phyloP scores from a whole-genome alignment of 2,113 vertebrate species.

The Anguilla rostrata region DNA sequence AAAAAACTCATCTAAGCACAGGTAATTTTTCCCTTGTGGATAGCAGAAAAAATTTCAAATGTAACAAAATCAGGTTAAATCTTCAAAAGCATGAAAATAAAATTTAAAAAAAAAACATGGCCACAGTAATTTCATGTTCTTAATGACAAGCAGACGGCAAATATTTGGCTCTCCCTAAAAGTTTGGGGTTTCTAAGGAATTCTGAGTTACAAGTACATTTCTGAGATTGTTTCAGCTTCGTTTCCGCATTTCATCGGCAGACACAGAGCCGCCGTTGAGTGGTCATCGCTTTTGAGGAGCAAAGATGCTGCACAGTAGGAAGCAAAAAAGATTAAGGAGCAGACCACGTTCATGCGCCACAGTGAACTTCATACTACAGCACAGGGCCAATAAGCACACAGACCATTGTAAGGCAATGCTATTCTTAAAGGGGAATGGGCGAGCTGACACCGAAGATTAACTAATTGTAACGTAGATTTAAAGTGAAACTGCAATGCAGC shows the following conservation, averaged over 20 bases:
- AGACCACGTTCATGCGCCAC: constrained; percentile 35
- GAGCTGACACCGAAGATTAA: constrained; percentile 56
- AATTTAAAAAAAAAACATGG: neutral
- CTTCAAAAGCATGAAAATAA: constrained; percentile 55
- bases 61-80: constrained; percentile 62
- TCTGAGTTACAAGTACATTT: constrained; percentile 22
- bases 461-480: constrained; percentile 53
- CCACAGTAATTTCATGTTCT: neutral
- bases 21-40: constrained; percentile 90
- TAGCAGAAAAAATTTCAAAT: constrained; percentile 64
- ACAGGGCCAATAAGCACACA: constrained; percentile 69
- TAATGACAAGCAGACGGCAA: neutral
- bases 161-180: neutral
- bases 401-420: constrained; percentile 4
- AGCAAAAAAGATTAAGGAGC: constrained; percentile 44
- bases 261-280: neutral
- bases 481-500: constrained; percentile 59
- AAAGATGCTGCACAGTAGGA: constrained; percentile 64
- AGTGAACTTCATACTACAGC: constrained; percentile 58
- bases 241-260: neutral
- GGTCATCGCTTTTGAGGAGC: constrained; percentile 34
- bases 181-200: neutral
- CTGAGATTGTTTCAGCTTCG: neutral
- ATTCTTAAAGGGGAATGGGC: constrained; percentile 51
- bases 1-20: constrained; percentile 99